These are phyloP conservation scores for Pseudeuparius sepicola DNA, from an alignment of 2,888 invertebrate species.

Conservation along the genomic window DNA sequence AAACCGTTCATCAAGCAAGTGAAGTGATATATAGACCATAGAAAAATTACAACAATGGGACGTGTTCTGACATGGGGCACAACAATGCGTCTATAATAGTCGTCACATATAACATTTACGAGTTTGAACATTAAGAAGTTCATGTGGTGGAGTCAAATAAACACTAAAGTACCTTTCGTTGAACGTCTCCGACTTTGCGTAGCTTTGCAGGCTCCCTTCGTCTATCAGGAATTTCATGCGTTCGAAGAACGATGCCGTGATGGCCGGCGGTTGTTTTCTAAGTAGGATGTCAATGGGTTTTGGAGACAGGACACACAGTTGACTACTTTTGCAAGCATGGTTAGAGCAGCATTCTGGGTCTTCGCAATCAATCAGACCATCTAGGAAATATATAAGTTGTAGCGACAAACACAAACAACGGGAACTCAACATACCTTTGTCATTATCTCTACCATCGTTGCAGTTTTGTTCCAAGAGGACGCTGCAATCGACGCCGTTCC, in stretches of 20 bases:
- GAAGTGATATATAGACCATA: no score
- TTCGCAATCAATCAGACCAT: slow-evolving; percentile 94
- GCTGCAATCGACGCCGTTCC: slow-evolving; percentile 92
- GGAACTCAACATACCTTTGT: slow-evolving; percentile 66
- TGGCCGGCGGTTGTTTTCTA: slow-evolving; percentile 90
- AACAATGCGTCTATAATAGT: slow-evolving; percentile 54
- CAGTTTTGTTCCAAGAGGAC: slow-evolving; percentile 88
- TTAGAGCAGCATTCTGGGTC: slow-evolving; percentile 96
- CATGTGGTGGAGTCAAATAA: slow-evolving; percentile 30
- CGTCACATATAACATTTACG: slow-evolving; percentile 31
- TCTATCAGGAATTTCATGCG: slow-evolving; percentile 97
- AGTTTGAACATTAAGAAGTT: no score
- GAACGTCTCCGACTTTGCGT: slow-evolving; percentile 90
- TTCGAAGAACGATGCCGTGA: slow-evolving; percentile 96
- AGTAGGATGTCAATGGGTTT: slow-evolving; percentile 93
- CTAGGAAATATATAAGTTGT: slow-evolving; percentile 43
- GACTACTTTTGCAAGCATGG: slow-evolving; percentile 71
- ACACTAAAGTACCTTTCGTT: slow-evolving; percentile 76
- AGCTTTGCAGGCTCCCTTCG: slow-evolving; percentile 95
- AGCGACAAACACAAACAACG: slow-evolving; percentile 5
- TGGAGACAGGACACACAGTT: slow-evolving; percentile 87
- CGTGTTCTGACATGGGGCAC: slow-evolving; percentile 72
- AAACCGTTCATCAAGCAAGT: no score
- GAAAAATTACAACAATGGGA: slow-evolving; percentile 39
- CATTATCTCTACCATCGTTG: slow-evolving; percentile 91